Base-by-base conservation (phyloP, 2,888 invertebrate genomes). In the Alloplasta piceator region DNA sequence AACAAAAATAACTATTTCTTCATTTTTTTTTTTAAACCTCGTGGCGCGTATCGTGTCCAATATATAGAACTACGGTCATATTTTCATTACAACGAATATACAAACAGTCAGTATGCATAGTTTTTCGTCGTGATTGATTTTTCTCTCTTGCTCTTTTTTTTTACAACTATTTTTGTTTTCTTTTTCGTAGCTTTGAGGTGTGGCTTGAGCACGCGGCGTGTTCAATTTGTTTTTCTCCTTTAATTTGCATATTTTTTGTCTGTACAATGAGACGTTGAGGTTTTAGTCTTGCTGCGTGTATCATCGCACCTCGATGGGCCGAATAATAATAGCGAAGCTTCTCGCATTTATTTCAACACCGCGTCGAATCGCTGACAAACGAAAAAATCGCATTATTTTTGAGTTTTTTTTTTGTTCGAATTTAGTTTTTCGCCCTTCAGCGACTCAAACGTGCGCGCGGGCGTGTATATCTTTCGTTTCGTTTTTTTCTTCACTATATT, bases 11-110 rank as follows among this genome's bases (percentile, higher is more conserved):
- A 9, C 26, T 48, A 26, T 26, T 43, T 43, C 16, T 58, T 58
- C n/a, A 46, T 10, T 74, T 70, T 61, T 76, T 68, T 66, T 36
- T 41, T 52, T 78, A 52, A 79, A 78, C 76, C 55, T 80, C 78
- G 48, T 75, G 78, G 60, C 77, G 73, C 80, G 60, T 78, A 80
- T 82, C 72, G 56, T 43, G 72, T 61, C 26, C 60, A 58, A 56
- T 84, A 83, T 85, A 56, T 80, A 82, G 80, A 83, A 78, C 86
- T 87, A 87, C 77, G 84, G 82, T 86, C 85, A 85, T 86, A 86
- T 46, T 56, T 63, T 63, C 41, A 71, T 89, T 87, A 89, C 86
- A 87, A 89, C 85, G 85, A 26, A 88, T 89, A 89, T 89, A 89
- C 85, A 89, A 89, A 90, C 87, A 89, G 87, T 87, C 85, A 87